phyloP scores from a whole-genome alignment of 2,797 vertebrate genomes.

The Masticophis lateralis region DNA sequence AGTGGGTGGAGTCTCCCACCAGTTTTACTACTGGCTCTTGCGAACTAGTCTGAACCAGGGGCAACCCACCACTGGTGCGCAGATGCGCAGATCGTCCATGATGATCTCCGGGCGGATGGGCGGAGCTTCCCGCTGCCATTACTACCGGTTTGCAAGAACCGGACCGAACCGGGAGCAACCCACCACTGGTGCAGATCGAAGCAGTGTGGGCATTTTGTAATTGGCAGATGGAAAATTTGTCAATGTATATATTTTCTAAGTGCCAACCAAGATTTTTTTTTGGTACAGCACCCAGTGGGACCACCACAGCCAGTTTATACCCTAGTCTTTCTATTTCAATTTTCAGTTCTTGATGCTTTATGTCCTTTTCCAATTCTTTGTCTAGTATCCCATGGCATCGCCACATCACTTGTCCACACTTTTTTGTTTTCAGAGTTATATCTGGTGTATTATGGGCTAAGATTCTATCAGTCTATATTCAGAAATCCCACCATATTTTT shows the following conservation, averaged over 20 bases:
- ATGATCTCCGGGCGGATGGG: too few relatives aligned
- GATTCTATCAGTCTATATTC: not conserved
- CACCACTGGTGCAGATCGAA: not conserved
- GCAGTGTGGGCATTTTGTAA: not conserved
- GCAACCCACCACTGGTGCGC: too few relatives aligned
- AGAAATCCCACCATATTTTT: not conserved
- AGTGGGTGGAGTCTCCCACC: too few relatives aligned
- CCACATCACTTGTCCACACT: not conserved
- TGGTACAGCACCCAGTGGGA: not conserved
- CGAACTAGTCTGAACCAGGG: too few relatives aligned
- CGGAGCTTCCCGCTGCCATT: too few relatives aligned
- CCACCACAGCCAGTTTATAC: not conserved
- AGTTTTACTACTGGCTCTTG: too few relatives aligned
- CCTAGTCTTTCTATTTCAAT: not conserved
- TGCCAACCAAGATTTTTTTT: not conserved
- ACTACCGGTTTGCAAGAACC: too few relatives aligned
- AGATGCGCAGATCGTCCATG: too few relatives aligned
- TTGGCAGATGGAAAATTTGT: not conserved
- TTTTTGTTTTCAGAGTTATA: not conserved
- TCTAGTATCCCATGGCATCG: not conserved
- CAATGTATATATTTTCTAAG: not conserved
- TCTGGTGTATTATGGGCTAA: not conserved
- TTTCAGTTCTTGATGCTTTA: not conserved
- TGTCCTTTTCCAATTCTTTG: not conserved
- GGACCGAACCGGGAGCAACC: too few relatives aligned